A percentile compares a stretch with the other conserved stretches of the same genome.
phyloP scores from a whole-genome alignment of 2,113 vertebrate species.

The Coreoperca whiteheadi region DNA sequence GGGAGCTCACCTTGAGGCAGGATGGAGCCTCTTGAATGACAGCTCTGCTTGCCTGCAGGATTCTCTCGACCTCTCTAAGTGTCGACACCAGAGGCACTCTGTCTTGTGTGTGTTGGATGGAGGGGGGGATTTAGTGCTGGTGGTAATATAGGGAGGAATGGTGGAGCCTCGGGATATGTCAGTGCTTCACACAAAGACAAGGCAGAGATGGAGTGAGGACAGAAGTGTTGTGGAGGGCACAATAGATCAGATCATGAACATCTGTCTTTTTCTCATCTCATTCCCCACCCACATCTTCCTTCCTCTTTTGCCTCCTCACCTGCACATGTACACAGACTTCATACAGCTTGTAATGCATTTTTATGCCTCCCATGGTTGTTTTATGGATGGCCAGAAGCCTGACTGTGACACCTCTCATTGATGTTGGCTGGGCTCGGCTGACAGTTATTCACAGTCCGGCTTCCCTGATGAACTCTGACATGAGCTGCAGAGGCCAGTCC shows the following conservation, averaged over 20 bases:
- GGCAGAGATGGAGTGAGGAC: constrained; percentile 16
- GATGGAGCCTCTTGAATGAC: constrained; percentile 78
- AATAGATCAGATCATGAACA: constrained; percentile 30
- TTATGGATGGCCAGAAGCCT: constrained; percentile 17
- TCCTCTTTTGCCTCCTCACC: constrained; percentile 15
- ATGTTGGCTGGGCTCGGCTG: constrained; percentile 6
- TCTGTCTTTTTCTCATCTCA: neutral
- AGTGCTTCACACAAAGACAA: constrained; percentile 27
- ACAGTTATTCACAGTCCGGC: constrained; percentile 34
- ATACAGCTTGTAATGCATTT: constrained; percentile 5
- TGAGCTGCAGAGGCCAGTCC: constrained; percentile 44
- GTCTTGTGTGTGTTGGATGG: constrained; percentile 33
- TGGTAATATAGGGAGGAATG: constrained; percentile 41
- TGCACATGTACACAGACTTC: neutral
- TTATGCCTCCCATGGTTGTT: constrained; percentile 19
- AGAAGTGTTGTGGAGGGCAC: constrained; percentile 10
- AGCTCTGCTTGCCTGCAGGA: constrained; percentile 69
- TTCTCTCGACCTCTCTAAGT: constrained; percentile 74
- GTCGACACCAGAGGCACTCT: constrained; percentile 68
- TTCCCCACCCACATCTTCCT: constrained; percentile 7
- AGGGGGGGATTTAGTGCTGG: constrained; percentile 33
- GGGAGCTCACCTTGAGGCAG: constrained; percentile 80
- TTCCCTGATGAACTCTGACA: constrained; percentile 64
- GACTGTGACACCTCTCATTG: constrained; percentile 26
- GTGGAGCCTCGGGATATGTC: constrained; percentile 31